Evolutionary conservation across 2,888 invertebrate species (phyloP).

Genomic region (Synergus itoensis): DNA sequence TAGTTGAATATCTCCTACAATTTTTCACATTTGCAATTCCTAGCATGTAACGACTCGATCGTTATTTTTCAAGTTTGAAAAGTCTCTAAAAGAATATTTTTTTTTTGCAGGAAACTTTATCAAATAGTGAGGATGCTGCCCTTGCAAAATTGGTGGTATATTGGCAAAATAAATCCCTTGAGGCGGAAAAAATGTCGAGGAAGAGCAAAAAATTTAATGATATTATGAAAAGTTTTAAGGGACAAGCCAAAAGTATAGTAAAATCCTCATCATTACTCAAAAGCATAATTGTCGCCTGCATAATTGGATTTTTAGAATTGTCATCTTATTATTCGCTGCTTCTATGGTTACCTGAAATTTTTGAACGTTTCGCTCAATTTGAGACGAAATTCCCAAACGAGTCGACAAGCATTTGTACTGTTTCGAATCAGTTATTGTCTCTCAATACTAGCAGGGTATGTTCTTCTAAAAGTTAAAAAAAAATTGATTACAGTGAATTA

Average conservation of each 20-base stretch:
- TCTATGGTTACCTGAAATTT: slow-evolving; percentile 94
- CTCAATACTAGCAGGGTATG: slow-evolving; percentile 8
- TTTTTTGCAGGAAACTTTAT: slow-evolving; percentile 57
- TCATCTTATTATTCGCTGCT: slow-evolving; percentile 93
- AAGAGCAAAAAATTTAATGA: slow-evolving; percentile 31
- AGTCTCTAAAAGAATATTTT: not conserved
- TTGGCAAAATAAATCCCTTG: slow-evolving; percentile 22
- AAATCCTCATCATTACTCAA: slow-evolving; percentile 84
- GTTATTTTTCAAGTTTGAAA: not conserved
- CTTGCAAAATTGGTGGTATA: slow-evolving; percentile 53
- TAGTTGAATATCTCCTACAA: not conserved
- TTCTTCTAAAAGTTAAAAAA: not conserved
- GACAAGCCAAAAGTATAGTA: slow-evolving; percentile 86
- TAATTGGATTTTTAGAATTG: slow-evolving; percentile 88
- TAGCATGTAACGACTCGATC: not conserved
- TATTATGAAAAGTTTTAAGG: slow-evolving; percentile 81
- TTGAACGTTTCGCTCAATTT: slow-evolving; percentile 87
- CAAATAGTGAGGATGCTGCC: slow-evolving; percentile 54
- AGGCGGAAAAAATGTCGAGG: slow-evolving; percentile 26
- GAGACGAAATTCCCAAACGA: slow-evolving; percentile 83
- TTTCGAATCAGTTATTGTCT: slow-evolving; percentile 77
- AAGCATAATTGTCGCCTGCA: slow-evolving; percentile 86
- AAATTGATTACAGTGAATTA: too few relatives aligned
- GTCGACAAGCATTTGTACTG: slow-evolving; percentile 86
- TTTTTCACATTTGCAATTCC: slow-evolving; percentile 4